phyloP scores from a whole-genome alignment of 2,888 invertebrate genomes.

The Crepidodera aurea region DNA sequence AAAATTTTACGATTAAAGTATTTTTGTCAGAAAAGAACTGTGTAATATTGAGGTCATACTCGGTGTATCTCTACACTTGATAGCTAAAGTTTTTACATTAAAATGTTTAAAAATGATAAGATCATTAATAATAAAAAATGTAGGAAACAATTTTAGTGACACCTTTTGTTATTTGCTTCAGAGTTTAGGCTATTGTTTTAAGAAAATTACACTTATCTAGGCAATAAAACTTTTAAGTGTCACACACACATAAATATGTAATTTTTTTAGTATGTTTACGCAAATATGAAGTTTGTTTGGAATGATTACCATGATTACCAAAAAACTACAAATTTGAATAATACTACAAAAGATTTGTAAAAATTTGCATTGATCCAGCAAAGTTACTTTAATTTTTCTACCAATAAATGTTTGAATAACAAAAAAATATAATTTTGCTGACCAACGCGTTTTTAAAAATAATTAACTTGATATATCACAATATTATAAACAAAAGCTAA shows the following conservation, averaged over 20 bases:
- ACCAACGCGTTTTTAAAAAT: constrained; percentile 1
- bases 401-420: neutral
- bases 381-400: neutral
- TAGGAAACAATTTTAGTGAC: neutral
- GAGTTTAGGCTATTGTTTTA: constrained; percentile 3
- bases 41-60: no score
- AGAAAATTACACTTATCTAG: neutral
- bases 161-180: constrained; percentile 6
- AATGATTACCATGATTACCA: neutral
- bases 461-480: constrained; percentile 16
- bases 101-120: no score
- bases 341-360: neutral
- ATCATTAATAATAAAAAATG: neutral
- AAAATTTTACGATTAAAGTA: no score
- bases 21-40: no score
- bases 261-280: neutral
- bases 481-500: neutral
- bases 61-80: no score
- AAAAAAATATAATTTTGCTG: neutral
- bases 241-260: neutral
- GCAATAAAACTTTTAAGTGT: neutral
- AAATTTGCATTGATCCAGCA: neutral
- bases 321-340: neutral
- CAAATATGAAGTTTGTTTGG: neutral
- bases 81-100: no score